These are phyloP conservation scores for Sylvilagus floridanus DNA, from an alignment of 2,797 vertebrate genomes.

Conservation along the genomic window DNA sequence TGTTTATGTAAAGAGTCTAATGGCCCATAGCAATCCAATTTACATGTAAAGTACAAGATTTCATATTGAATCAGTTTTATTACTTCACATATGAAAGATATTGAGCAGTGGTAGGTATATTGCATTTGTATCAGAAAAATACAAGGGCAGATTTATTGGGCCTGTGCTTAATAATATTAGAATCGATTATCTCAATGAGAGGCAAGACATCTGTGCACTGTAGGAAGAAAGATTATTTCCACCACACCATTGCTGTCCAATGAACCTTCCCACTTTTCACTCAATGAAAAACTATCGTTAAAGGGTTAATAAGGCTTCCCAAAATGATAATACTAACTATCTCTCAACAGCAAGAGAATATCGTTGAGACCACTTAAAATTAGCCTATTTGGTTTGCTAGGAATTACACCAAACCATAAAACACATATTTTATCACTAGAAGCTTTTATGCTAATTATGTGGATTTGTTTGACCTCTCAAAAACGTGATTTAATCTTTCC, in stretches of 20 bases:
- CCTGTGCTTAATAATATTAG: constrained; percentile 75
- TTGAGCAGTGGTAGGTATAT: constrained; percentile 79
- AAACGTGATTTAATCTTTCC: constrained; percentile 60
- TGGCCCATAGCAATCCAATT: constrained; percentile 84
- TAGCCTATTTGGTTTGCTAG: constrained; percentile 61
- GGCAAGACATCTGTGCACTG: constrained; percentile 55
- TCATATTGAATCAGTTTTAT: constrained; percentile 83
- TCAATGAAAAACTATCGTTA: background rate
- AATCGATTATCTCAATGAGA: constrained; percentile 77
- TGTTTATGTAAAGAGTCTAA: constrained; percentile 83
- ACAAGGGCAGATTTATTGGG: constrained; percentile 73
- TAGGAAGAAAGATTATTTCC: constrained; percentile 43
- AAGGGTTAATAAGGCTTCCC: constrained; percentile 74
- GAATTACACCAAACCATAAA: constrained; percentile 64
- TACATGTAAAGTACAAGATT: constrained; percentile 83
- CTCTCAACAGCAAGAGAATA: constrained; percentile 33
- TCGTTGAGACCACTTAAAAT: constrained; percentile 54
- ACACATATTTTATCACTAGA: constrained; percentile 41
- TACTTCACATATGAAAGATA: constrained; percentile 80
- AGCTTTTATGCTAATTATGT: constrained; percentile 53
- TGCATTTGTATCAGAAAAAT: constrained; percentile 81
- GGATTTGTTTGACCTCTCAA: constrained; percentile 60
- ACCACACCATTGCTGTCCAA: background rate
- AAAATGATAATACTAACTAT: constrained; percentile 29
- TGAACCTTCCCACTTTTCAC: background rate